Evolutionary conservation across 1,140 invertebrate species (phyloP).

Genomic region (Drosophila orosa): DNA sequence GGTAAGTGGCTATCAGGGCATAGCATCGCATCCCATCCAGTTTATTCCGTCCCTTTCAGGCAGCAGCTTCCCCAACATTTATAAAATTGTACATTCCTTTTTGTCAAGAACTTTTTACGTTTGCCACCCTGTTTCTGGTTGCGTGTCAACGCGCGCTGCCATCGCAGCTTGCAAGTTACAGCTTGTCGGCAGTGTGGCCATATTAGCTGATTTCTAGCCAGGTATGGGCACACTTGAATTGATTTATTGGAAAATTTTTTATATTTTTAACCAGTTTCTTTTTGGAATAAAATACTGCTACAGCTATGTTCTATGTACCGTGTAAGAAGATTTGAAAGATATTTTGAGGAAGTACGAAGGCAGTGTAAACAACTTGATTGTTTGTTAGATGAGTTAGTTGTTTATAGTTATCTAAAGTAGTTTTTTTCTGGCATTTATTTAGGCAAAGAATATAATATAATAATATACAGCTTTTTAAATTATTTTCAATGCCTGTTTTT

Average conservation of each 20-base stretch:
- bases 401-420: too few relatives aligned
- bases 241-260: not conserved
- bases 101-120: conserved; percentile 52
- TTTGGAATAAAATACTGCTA: not conserved
- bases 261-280: not conserved
- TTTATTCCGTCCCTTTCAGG: conserved; percentile 17
- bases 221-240: not conserved
- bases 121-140: conserved; percentile 43
- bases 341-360: not conserved
- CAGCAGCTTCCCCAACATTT: conserved; percentile 39
- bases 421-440: not conserved
- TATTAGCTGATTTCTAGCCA: conserved; percentile 6
- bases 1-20: conserved; percentile 52
- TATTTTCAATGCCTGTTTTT: not conserved
- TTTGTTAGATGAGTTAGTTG: too few relatives aligned
- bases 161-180: conserved; percentile 6
- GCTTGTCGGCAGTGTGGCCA: not conserved
- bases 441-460: not conserved
- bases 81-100: conserved; percentile 50
- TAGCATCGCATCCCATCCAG: conserved; percentile 8
- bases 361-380: too few relatives aligned
- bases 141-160: conserved; percentile 45
- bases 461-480: not conserved
- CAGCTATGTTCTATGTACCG: not conserved
- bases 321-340: not conserved